A percentile compares a stretch with the other conserved stretches of the same genome.
Evolutionary conservation across 2,797 vertebrate genomes (phyloP).

Genomic region (Synaphobranchus kaupii): DNA sequence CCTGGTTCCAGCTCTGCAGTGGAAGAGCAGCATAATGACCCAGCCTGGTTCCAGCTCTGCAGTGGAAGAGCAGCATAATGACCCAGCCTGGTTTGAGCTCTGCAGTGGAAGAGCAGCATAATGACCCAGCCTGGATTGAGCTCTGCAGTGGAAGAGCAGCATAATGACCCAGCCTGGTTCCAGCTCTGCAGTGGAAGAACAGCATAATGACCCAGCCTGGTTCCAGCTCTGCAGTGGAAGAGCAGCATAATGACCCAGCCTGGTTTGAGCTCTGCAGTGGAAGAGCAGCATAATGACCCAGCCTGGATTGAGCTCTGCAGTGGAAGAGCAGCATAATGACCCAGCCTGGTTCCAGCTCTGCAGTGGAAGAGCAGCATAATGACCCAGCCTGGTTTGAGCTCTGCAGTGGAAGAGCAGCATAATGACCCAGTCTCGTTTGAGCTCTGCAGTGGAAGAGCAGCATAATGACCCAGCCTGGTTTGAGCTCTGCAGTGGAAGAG

Average conservation of each 20-base stretch:
- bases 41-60: background rate
- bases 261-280: background rate
- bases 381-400: too few relatives aligned
- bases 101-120: background rate
- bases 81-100: background rate
- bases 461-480: too few relatives aligned
- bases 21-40: background rate
- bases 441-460: too few relatives aligned
- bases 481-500: too few relatives aligned
- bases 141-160: background rate
- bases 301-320: background rate
- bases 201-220: background rate
- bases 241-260: background rate
- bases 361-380: background rate
- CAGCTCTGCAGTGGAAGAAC: background rate
- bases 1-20: background rate
- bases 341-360: background rate
- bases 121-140: background rate
- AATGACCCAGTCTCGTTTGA: background rate
- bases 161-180: background rate
- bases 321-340: background rate
- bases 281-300: background rate
- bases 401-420: too few relatives aligned
- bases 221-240: background rate
- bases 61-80: background rate